A percentile compares a stretch with the other conserved stretches of the same genome.
phyloP scores from a whole-genome alignment of 2,113 vertebrate genomes.

The Halcyon malimbica region DNA sequence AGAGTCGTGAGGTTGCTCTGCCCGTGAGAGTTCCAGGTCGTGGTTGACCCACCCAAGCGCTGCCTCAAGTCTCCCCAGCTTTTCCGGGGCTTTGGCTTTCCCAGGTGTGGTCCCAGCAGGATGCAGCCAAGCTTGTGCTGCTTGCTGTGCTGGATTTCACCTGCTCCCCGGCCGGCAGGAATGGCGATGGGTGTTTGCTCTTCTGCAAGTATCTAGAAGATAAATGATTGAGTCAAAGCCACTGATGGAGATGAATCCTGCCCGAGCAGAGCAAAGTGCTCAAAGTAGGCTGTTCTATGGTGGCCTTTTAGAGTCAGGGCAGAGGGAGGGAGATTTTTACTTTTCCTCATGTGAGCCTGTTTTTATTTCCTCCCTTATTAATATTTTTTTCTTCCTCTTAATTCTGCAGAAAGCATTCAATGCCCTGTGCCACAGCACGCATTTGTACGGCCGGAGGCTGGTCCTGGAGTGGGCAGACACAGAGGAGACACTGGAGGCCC shows the following conservation, averaged over 20 bases:
- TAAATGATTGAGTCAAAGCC: neutral
- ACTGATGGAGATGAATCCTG: conserved; percentile 44
- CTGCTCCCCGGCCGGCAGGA: neutral
- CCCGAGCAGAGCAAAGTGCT: neutral
- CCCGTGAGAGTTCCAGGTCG: neutral
- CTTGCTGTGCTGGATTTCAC: neutral
- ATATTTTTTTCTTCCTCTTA: neutral
- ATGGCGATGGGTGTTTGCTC: neutral
- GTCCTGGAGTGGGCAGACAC: conserved; percentile 95
- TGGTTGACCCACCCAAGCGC: neutral
- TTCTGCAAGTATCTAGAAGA: neutral
- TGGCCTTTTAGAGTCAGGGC: neutral
- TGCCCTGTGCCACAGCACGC: conserved; percentile 95
- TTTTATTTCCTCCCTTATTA: neutral
- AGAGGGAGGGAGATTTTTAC: neutral
- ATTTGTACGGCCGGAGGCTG: conserved; percentile 92
- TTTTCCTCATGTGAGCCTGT: neutral
- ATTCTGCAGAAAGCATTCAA: conserved; percentile 88
- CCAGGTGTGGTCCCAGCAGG: neutral
- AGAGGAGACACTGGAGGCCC: conserved; percentile 86
- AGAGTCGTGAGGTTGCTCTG: fast-evolving
- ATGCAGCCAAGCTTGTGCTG: neutral
- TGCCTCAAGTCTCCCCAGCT: neutral
- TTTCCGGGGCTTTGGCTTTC: neutral
- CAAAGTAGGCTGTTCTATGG: neutral